phyloP scores from a whole-genome alignment of 2,888 invertebrate species.

The Autographa pulchrina region DNA sequence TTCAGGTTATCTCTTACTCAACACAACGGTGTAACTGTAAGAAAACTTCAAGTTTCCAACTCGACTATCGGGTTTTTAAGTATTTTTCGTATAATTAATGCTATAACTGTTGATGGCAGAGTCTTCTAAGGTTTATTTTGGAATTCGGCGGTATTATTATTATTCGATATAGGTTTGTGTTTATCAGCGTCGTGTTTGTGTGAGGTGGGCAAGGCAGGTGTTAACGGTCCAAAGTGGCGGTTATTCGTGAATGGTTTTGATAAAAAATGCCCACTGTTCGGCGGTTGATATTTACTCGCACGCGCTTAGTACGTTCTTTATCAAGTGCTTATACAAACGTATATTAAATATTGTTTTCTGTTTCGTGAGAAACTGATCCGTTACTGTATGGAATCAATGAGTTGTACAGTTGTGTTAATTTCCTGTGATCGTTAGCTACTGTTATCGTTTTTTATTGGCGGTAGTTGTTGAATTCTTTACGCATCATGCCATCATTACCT shows the following conservation, averaged over 20 bases:
- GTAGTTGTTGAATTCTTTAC: conserved; percentile 32
- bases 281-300: conserved; percentile 76
- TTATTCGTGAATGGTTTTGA: conserved; percentile 81
- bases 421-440: conserved; percentile 51
- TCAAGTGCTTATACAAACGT: conserved; percentile 61
- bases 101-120: conserved; percentile 55
- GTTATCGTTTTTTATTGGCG: conserved; percentile 37
- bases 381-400: conserved; percentile 44
- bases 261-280: conserved; percentile 79
- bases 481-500: conserved; percentile 23
- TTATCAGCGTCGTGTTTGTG: conserved; percentile 50
- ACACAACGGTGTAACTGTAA: conserved; percentile 81
- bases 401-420: conserved; percentile 55
- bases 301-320: conserved; percentile 65
- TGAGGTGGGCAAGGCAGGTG: conserved; percentile 75
- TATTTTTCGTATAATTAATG: conserved; percentile 65
- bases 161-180: conserved; percentile 29
- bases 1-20: conserved; percentile 81
- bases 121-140: conserved; percentile 46
- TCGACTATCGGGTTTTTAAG: conserved; percentile 66
- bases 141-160: conserved; percentile 33
- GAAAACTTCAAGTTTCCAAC: conserved; percentile 73
- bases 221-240: conserved; percentile 84
- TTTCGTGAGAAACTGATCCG: conserved; percentile 50
- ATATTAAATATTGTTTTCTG: conserved; percentile 52